These are phyloP conservation scores for Brachyptera risi DNA, from an alignment of 2,888 invertebrate species.

Conservation along the genomic window DNA sequence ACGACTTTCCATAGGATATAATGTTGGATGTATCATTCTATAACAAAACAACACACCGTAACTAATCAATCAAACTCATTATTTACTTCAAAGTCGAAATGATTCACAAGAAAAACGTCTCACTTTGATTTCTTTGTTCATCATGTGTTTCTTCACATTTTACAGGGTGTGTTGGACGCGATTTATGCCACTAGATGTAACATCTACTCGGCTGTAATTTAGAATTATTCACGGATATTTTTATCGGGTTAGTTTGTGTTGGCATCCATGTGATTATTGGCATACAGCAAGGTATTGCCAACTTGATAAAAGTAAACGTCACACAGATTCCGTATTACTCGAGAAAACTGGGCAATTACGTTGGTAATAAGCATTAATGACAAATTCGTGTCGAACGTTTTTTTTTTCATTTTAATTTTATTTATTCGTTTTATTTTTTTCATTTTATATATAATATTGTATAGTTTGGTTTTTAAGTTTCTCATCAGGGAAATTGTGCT, in stretches of 20 bases:
- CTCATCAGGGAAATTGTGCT: background rate
- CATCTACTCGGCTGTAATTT: too few relatives aligned
- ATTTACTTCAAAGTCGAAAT: conserved; percentile 11
- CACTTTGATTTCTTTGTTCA: background rate
- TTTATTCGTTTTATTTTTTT: too few relatives aligned
- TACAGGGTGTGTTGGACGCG: background rate
- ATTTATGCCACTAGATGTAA: conserved; percentile 26
- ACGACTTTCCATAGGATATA: too few relatives aligned
- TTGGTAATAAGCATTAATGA: conserved; percentile 12
- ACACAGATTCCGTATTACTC: background rate
- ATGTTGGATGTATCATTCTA: background rate
- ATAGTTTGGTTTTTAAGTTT: background rate
- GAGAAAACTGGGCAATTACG: conserved; percentile 11
- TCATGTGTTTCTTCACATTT: background rate
- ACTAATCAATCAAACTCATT: conserved; percentile 17
- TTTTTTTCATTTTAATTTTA: too few relatives aligned
- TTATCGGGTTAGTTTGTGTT: too few relatives aligned
- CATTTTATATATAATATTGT: too few relatives aligned
- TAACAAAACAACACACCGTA: background rate
- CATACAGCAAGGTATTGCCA: too few relatives aligned
- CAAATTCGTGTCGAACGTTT: conserved; percentile 11
- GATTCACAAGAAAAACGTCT: background rate
- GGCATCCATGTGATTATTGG: conserved; percentile 14
- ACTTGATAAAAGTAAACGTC: too few relatives aligned
- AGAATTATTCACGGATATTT: conserved; percentile 29